Evolutionary conservation across 2,888 invertebrate genomes (phyloP).

Genomic region (Abscondita cerata): DNA sequence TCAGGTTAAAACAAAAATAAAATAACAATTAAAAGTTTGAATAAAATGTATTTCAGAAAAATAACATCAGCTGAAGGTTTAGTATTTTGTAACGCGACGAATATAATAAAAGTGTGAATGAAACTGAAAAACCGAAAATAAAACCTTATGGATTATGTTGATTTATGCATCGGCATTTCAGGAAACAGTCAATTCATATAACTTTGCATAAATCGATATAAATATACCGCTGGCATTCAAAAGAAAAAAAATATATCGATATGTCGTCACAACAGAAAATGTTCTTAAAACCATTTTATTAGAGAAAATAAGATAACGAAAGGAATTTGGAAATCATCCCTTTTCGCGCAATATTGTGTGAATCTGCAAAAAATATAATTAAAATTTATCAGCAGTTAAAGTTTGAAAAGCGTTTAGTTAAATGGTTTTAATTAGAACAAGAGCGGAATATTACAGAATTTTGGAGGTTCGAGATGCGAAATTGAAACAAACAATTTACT

Average conservation of each 20-base stretch:
- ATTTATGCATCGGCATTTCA: too few relatives aligned
- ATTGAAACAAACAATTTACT: too few relatives aligned
- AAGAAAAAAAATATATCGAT: conserved; percentile 1
- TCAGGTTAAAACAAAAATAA: too few relatives aligned
- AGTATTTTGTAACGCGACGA: too few relatives aligned
- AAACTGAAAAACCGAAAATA: not conserved
- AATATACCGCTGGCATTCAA: not conserved
- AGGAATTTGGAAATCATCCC: not conserved
- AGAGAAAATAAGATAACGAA: not conserved
- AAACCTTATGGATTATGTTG: not conserved
- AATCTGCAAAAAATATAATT: not conserved
- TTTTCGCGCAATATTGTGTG: not conserved
- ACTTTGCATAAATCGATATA: not conserved
- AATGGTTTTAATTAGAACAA: too few relatives aligned
- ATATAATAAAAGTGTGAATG: not conserved
- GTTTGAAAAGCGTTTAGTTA: not conserved
- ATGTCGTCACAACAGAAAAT: not conserved
- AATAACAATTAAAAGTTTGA: too few relatives aligned
- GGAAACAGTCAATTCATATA: too few relatives aligned
- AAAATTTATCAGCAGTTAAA: not conserved
- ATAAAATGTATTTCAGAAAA: too few relatives aligned
- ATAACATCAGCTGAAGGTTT: too few relatives aligned
- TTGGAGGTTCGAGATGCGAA: too few relatives aligned
- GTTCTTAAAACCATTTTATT: conserved; percentile 1
- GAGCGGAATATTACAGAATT: too few relatives aligned